These are phyloP conservation scores for Mesocentrotus franciscanus DNA, from an alignment of 53 echinoderm and acorn worm species.

Conservation along the genomic window DNA sequence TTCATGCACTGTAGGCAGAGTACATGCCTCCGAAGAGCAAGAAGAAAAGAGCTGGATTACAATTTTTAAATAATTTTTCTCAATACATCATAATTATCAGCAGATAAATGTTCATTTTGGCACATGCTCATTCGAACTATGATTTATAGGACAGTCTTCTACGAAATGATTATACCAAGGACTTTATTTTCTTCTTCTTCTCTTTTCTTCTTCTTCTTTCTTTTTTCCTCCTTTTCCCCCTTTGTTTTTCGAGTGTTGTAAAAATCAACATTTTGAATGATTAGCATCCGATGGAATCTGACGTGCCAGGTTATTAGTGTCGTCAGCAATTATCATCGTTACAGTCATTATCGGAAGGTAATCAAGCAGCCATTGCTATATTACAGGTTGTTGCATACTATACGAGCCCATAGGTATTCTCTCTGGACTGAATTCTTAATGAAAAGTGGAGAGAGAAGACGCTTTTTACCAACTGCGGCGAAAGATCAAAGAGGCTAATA, in stretches of 20 bases:
- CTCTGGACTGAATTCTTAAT: not conserved
- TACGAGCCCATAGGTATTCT: not conserved
- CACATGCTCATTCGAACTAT: not conserved
- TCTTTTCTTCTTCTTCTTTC: not conserved
- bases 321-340: slow-evolving; percentile 19
- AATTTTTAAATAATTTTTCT: not conserved
- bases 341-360: not conserved
- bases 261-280: not conserved
- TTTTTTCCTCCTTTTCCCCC: too few species aligned
- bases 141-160: not conserved
- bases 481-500: not conserved
- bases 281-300: not conserved
- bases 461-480: not conserved
- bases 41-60: not conserved
- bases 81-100: too few species aligned
- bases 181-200: not conserved
- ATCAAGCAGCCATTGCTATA: not conserved
- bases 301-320: slow-evolving; percentile 31
- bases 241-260: too few species aligned
- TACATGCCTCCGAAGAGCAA: too few species aligned
- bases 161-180: not conserved
- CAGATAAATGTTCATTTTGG: not conserved
- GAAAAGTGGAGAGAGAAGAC: not conserved
- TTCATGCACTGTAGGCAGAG: too few species aligned
- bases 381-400: not conserved